A percentile compares a stretch with the other conserved stretches of the same genome.
These are phyloP conservation scores for Bettongia penicillata DNA, from an alignment of 2,113 vertebrate genomes.

Conservation along the genomic window DNA sequence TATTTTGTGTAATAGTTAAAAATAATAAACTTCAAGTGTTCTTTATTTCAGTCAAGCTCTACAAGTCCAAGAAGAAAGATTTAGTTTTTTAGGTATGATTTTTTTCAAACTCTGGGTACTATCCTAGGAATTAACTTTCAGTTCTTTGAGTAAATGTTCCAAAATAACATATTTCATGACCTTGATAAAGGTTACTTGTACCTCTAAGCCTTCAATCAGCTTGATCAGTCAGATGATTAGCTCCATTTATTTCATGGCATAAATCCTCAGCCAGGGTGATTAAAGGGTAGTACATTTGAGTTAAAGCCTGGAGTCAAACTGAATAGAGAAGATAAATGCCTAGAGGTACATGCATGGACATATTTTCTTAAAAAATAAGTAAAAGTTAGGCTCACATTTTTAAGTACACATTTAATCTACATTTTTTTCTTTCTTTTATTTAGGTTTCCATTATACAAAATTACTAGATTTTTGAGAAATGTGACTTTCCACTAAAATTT, in stretches of 20 bases:
- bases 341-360: conserved; percentile 1
- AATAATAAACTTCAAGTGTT: conserved; percentile 7
- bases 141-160: not conserved
- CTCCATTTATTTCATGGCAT: conserved; percentile 15
- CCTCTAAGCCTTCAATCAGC: conserved; percentile 38
- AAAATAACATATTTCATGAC: conserved; percentile 55
- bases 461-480: conserved; percentile 43
- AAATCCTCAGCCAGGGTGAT: not conserved
- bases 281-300: conserved; percentile 31
- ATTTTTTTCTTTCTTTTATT: not conserved
- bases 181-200: conserved; percentile 26
- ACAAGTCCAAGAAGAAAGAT: not conserved
- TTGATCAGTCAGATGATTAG: conserved; percentile 41
- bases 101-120: conserved; percentile 10
- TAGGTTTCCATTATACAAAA: not conserved
- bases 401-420: not conserved
- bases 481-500: conserved; percentile 38
- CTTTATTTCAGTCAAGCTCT: not conserved
- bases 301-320: not conserved
- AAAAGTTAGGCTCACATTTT: conserved; percentile 44
- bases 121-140: conserved; percentile 46
- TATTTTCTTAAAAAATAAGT: conserved; percentile 49
- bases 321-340: not conserved
- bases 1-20: not conserved
- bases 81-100: not conserved